Evolutionary conservation across 2,113 vertebrate genomes (phyloP), one percentile per base, ranked within the genome.

Genomic region (Marmota flaviventris): DNA sequence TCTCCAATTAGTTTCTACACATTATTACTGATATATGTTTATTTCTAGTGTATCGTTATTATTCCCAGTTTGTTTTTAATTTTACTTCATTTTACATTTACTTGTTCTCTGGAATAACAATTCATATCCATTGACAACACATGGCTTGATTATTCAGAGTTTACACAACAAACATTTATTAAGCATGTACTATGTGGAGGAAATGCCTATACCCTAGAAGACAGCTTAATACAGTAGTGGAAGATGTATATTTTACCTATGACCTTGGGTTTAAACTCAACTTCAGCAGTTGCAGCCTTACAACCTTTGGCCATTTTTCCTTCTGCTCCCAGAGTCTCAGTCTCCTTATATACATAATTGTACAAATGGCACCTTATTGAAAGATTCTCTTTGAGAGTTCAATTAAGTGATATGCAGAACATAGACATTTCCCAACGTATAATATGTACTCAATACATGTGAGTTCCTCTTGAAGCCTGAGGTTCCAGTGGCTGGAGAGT

Each of bases 31-130:
- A 61, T 22, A 24, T 32, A 70, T n/a, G 22, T 72, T 75, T 89
- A 85, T 87, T 63, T 94, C 48, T 95, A 45, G 83, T 37, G 81
- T 77, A 76, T 90, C 88, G 72, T 73, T 91, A 63, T 82, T 63
- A 51, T 42, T 86, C 27, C 83, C 1, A 16, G 53, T 29, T 95
- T 91, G 65, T 22, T 91, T 88, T 96, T 93, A 94, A 89, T 85
- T 96, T 13, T 3, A 81, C 16, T 77, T 92, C 53, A 82, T 85
- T 85, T 93, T 32, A 69, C 34, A 83, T 91, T 96, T 61, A 29
- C 58, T 85, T 58, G 34, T 81, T 58, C 39, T 81, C 14, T 20
- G 9, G 39, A 91, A 58, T 34, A 86, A 76, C 65, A 77, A 45
- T 81, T 65, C 77, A 86, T 65, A 37, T 51, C 73, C 29, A 61